These are phyloP conservation scores for Sinocyclocheilus maitianheensis DNA, from an alignment of 2,113 vertebrate genomes.

Conservation along the genomic window DNA sequence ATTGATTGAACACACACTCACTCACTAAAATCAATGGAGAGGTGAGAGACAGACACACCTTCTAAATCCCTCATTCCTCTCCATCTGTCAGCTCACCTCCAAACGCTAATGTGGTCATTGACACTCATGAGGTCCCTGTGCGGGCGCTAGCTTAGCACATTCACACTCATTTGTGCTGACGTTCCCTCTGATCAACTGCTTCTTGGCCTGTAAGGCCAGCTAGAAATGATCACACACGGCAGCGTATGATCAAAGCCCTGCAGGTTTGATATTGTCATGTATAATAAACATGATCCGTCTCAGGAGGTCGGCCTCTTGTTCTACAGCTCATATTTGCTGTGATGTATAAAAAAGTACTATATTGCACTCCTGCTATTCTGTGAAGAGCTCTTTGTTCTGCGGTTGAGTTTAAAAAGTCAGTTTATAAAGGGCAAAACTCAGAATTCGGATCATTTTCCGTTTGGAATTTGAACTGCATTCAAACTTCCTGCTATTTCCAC, in stretches of 20 bases:
- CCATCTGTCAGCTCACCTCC: conserved; percentile 1
- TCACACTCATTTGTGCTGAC: conserved; percentile 3
- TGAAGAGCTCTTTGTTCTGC: not conserved
- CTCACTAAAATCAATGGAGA: conserved; percentile 33
- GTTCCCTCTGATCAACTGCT: conserved; percentile 2
- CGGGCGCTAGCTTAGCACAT: not conserved
- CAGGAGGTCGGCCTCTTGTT: not conserved
- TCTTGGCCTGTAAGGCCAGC: not conserved
- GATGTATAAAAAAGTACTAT: not conserved
- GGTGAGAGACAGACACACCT: conserved; percentile 26
- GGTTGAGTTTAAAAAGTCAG: not conserved
- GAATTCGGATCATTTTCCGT: not conserved
- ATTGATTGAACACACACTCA: conserved; percentile 31
- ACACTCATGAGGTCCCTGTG: not conserved
- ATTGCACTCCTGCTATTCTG: not conserved
- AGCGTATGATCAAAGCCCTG: conserved; percentile 27
- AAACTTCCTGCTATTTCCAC: not conserved
- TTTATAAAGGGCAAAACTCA: not conserved
- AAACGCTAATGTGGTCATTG: conserved; percentile 3
- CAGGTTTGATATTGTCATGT: conserved; percentile 1
- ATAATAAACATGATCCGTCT: not conserved
- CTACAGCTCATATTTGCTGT: not conserved
- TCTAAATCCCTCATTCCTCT: conserved; percentile 38
- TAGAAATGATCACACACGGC: conserved; percentile 1
- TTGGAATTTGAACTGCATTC: not conserved